These are phyloP conservation scores for Natator depressus DNA, from an alignment of 2,113 vertebrate species.

Conservation along the genomic window DNA sequence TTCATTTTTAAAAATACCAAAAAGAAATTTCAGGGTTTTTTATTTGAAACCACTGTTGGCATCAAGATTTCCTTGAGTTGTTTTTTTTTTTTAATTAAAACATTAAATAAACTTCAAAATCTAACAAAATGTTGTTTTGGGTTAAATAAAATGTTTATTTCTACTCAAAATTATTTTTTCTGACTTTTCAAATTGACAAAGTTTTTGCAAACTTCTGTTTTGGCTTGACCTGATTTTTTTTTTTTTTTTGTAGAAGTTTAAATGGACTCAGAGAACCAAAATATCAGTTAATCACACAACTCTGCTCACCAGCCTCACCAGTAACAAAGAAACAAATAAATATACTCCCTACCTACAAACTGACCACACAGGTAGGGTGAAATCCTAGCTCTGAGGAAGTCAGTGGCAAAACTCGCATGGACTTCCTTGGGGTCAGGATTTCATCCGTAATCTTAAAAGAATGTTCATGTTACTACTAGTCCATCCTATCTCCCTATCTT, in stretches of 20 bases:
- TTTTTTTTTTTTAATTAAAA: neutral
- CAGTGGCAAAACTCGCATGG: neutral
- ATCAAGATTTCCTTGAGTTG: neutral
- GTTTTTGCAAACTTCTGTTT: neutral
- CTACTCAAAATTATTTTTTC: neutral
- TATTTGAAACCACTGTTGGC: neutral
- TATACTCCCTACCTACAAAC: neutral
- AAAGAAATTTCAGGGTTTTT: neutral
- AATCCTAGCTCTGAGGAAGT: neutral
- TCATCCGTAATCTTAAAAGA: neutral
- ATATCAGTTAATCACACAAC: neutral
- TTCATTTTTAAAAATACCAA: neutral
- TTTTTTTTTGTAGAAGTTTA: no score
- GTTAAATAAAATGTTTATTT: neutral
- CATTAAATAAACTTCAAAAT: neutral
- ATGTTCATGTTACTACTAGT: neutral
- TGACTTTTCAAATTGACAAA: neutral
- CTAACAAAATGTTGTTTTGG: neutral
- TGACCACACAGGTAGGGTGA: neutral
- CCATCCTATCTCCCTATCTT: neutral
- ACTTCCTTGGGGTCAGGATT: constrained; percentile 4
- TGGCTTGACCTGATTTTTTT: neutral
- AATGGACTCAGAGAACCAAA: neutral
- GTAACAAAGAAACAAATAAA: constrained; percentile 15
- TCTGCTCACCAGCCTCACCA: neutral